Base-by-base conservation (phyloP, 2,888 invertebrate genomes). In the Drosophila meridionalis region DNA sequence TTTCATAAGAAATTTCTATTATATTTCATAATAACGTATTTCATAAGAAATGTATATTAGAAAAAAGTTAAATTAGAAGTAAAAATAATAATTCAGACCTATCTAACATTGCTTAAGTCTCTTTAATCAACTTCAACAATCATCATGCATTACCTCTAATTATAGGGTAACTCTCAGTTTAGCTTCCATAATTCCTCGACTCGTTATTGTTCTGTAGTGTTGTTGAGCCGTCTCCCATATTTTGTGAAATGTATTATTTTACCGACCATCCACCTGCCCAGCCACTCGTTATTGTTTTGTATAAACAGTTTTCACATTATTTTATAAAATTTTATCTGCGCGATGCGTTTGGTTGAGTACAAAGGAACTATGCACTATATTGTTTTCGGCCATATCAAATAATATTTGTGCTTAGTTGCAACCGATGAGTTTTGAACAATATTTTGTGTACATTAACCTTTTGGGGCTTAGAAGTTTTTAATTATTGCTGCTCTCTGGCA, bases 371-470 rank as follows among this genome's bases (percentile, higher is more conserved):
- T 26, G 32, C 4, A 38, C 28, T 43, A 43, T 47, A 63, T 26
- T 48, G 52, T 61, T 80, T 80, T 28, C 62, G 63, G 59, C 4
- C 38, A 34, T 60, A 34, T 69, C 9, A 28, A 67, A 68, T 69
- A 59, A 60, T 69, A 65, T 69, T 74, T 58, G 36, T 38, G 36
- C 30, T 11, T 38, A 30, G 26, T 4, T 68, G 47, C n/a, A 52
- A n/a, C 52, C 66, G 60, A 67, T 79, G 76, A 57, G 63, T 56
- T 69, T 66, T 66, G 40, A 59, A 68, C 70, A 61, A 56, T 38
- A 58, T 72, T 68, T 74, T 58, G 56, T 57, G 62, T 68, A 55
- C 67, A 69, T 61, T 75, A 78, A 78, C 78, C 73, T 66, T 64
- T 64, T 58, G 26, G 26, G 36, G 40, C 36, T 28, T 43, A 47